Evolutionary conservation across 2,113 vertebrate species (phyloP), one percentile per base, ranked within the genome.

Genomic region (Channa argus): DNA sequence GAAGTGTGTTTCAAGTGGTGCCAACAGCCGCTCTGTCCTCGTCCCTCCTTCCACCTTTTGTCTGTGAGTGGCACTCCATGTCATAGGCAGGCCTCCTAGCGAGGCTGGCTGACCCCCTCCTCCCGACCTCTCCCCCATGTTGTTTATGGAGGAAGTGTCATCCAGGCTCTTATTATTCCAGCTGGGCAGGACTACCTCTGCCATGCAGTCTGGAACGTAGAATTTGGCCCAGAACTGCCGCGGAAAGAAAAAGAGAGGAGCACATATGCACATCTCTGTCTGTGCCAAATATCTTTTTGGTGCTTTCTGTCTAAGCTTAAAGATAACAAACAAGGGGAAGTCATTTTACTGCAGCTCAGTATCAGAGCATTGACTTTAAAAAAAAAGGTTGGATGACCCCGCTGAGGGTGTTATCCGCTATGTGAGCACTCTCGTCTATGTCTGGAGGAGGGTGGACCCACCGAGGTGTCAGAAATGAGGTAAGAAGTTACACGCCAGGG

Each of bases 321-420:
- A 93, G 86, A 93, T 88, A 95, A 95, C 86, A 94, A 93, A 94
- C 90, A 92, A 88, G 85, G 76, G 92, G 92, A 94, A 93, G 89
- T 89, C 67, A 87, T 90, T 91, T 91, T 71, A 83, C 81, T 84
- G 38, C 82, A 75, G 82, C 87, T 77, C 63, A 39, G 78, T 81
- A 83, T 90, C 77, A 77, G 47, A 66, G 56, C 79, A 73, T 45
- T 39, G 66, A 74, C 76, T 76, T 87, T 44, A 80, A 89, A 64
- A 83, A 84, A 24, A 24, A 86, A 79, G 82, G 58, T 69, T 78
- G 63, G 69, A 64, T 83, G 90, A 88, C 80, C 87, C 76, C 49
- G 73, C 53, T 3, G 8, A 53, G 64, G 55, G 80, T 63, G 80
- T 83, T 76, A 82, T 80, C 68, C 63, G 62, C 73, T 59, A 39